Evolutionary conservation across 2,888 invertebrate species (phyloP), one percentile per base, ranked within the genome.

Genomic region (Caenorhabditis sp.): DNA sequence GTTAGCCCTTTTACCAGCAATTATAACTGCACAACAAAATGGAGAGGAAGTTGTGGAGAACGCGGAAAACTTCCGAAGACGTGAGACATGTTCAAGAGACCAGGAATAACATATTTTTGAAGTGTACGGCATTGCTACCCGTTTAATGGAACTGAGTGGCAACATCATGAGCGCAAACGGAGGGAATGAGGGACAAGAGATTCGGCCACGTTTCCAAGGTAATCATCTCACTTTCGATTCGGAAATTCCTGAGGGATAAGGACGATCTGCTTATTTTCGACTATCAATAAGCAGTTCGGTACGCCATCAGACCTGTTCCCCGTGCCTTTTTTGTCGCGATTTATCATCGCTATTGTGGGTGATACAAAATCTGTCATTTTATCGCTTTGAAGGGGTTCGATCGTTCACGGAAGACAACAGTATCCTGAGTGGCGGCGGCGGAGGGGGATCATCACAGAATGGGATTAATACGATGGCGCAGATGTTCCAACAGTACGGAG

Each of bases 341-440:
- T 48, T 72, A 73, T 73, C 73, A 73, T 65, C 48, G 41, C 46
- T 46, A 2, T 9, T 53, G 43, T 39, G 50, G 35, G 41, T 73
- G 58, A 65, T 72, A 73, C 63, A 72, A 56, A 56, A 62, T 52
- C 62, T 63, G 41, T 61, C 56, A 72, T 32, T 61, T 59, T 35
- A 59, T 59, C 50, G 24, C 37, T 9, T 52, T 63, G 45, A 30
- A 63, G 74, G 74, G 46, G 76, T 76, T 59, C 76, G 81, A 53
- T 79, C 79, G 48, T 81, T 81, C 59, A 79, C 74, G 20, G 65
- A 79, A 45, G 81, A 81, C 66, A 81, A 81, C 37, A 76, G 79
- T 39, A 76, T 81, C 15, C 63, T 75, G 17, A 79, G 78, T 62
- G 75, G 79, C n/a, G 77, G 72, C 32, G 72, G 78, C 58, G 75